Percentiles rank a stretch among this genome's conserved stretches.
Evolutionary conservation across 37 sponge, comb jelly and placozoan genomes (phyloP).

Genomic region (Petrosia ficiformis): DNA sequence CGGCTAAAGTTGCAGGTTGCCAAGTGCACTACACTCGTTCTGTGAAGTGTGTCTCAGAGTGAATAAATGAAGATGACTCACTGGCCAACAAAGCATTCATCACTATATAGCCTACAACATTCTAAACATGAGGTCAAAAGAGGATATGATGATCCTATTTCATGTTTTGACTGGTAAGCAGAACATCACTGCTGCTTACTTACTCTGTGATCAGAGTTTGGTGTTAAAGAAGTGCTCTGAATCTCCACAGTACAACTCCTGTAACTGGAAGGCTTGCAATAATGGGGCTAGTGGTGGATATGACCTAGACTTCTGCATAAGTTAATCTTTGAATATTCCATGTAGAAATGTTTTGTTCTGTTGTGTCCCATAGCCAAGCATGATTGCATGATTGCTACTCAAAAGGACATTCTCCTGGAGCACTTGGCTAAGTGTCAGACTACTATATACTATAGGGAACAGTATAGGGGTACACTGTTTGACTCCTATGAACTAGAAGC

Average conservation of each 20-base stretch:
- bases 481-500: too few relatives aligned
- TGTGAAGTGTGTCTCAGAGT: constrained; percentile 7
- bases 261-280: constrained; percentile 2
- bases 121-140: background rate
- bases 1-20: background rate
- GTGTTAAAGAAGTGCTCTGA: background rate
- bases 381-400: too few relatives aligned
- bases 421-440: too few relatives aligned
- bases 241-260: background rate
- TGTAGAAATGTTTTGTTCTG: too few relatives aligned
- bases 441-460: too few relatives aligned
- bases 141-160: background rate
- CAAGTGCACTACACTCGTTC: constrained; percentile 18
- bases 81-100: constrained; percentile 4
- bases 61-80: constrained; percentile 3
- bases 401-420: too few relatives aligned
- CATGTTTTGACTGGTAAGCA: background rate
- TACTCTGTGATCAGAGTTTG: background rate
- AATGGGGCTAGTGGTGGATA: constrained; percentile 31
- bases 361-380: too few relatives aligned
- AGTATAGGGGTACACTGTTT: too few relatives aligned
- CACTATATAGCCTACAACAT: constrained; percentile 6
- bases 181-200: background rate
- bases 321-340: too few relatives aligned
- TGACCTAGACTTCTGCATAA: background rate